Base-by-base conservation (phyloP, 2,797 vertebrate species). In the Eutrigla gurnardus region DNA sequence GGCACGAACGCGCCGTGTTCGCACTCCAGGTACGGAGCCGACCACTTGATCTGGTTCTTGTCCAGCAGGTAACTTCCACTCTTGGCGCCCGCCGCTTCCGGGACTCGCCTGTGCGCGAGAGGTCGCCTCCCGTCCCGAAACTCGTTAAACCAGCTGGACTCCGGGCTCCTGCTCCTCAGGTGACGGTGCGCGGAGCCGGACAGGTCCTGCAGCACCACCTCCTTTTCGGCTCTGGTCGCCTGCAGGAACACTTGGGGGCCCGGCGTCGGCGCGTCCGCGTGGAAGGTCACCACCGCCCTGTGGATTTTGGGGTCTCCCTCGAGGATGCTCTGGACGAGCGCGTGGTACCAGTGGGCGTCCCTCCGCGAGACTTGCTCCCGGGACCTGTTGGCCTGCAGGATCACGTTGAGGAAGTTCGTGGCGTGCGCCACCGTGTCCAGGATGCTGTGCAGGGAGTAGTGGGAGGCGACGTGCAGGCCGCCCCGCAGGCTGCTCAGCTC, bases 21-120 rank as follows among this genome's bases (percentile, higher is more conserved):
- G 47, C 98, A 99, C 90, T 99, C 97, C 89, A 99, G 92, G 87
- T 95, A 99, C 0, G 98, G 98, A 0, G 97, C 95, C 1, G 98
- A 99, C 98, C 98, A 99, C 86, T 95, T 96, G 88, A 99, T 94
- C 4, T 97, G 96, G 82, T 90, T 96, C 81, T 95, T 97, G 84
- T 97, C 96, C 11, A 95, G 91, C 0, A 94, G 25, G 65, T 95
- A 94, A 77, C 90, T 75, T 13, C 75, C 92, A 60, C 93, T 89
- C n/a, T 91, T 90, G 67, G 85, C 74, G 73, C 89, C 91, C 73
- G 86, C 84, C 9, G 88, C 49, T n/a, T 88, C 94, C 1, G 84
- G 70, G 35, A 85, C 90, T 82, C 91, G 93, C 65, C 86, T 91
- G 78, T 94, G 95, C 80, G 85, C 50, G 49, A 92, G 93, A 3